Base-by-base conservation (phyloP, 2,113 vertebrate species). In the Myotis davidii region DNA sequence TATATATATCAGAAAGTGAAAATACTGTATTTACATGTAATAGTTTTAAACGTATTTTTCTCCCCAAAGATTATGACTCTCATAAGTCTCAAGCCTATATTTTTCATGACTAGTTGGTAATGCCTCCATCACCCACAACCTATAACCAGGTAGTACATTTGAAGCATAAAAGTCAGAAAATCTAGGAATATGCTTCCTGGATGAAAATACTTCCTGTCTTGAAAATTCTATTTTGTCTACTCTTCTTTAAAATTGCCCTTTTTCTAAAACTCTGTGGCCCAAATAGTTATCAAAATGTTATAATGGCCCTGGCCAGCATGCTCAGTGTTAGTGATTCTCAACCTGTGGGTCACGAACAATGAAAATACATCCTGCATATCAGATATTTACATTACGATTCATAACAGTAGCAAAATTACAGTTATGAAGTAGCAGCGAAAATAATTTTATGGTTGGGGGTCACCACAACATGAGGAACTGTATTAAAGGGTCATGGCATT, bases 1-100 rank as follows among this genome's bases (percentile, higher is more conserved):
- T 45, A 61, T 20, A 70, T 39, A 61, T 34, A 56, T 32, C 73
- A 97, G 56, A 81, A 91, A 94, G 88, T 84, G 2, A 85, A 94
- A 95, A 79, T 69, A 81, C 11, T 88, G 34, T 48, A 67, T 50
- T 69, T 92, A 82, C 59, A 50, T 45, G 23, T 32, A 86, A 91
- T 9, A 74, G 45, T 84, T 89, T 82, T 39, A 72, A 48, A 77
- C 2, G 48, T 2, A 56, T 81, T 94, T 94, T 94, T 78, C 3
- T 88, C 79, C 70, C 34, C 76, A 76, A 73, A 92, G 70, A 34
- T 56, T 74, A 61, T 25, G 74, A 54, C 16, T 72, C 11, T 83
- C 4, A 7, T 50, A 81, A 61, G 67, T 39, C n/a, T 61, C 17
- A 70, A 72, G 14, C 9, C 70, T 76, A 50, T 52, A 72, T 65